Evolutionary conservation across 2,888 invertebrate genomes (phyloP), one percentile per base, ranked within the genome.

Genomic region (Polydrusus tereticollis): DNA sequence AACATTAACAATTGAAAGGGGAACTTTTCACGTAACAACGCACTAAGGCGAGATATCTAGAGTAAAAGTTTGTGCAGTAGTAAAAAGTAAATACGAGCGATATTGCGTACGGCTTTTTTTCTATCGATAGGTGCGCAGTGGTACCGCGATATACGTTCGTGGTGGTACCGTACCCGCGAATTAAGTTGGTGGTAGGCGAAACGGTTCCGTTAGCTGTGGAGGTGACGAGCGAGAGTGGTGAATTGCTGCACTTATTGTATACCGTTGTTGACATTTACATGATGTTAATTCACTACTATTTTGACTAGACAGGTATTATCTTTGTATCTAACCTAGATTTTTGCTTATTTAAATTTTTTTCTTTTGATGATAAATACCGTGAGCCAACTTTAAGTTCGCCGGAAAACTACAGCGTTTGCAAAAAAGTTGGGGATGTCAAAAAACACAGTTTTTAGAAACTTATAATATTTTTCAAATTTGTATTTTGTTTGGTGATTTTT

Each of bases 1-100:
- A 47, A 47, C 55, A 62, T 47, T 29, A 71, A 72, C 66, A 67
- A 72, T 58, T 59, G 72, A 67, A 67, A 72, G 67, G 72, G 67
- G 72, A 67, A 72, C 72, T 72, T 72, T 72, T 63, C 67, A 63
- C 60, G 38, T 55, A 57, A 45, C 68, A 29, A 62, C 60, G 68
- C 68, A 68, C 69, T 45, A 69, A 62, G 55, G 62, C 62, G 38
- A 59, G 62, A 63, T 62, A 69, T 50, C 62, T 69, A 60, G 63
- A 63, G 38, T 63, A 69, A 63, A 63, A 62, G 63, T 59, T 60
- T 43, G 65, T 69, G 52, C 68, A 62, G 68, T 69, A 29, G 68
- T 50, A 55, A 60, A 69, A 62, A 59, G 67, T 68, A 33, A 60
- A 68, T 68, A 50, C 60, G 52, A 62, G 29, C 26, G 60, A 52